Conservation (phyloP, 2,888 invertebrate genomes). For the Masnerella sp. region DNA sequence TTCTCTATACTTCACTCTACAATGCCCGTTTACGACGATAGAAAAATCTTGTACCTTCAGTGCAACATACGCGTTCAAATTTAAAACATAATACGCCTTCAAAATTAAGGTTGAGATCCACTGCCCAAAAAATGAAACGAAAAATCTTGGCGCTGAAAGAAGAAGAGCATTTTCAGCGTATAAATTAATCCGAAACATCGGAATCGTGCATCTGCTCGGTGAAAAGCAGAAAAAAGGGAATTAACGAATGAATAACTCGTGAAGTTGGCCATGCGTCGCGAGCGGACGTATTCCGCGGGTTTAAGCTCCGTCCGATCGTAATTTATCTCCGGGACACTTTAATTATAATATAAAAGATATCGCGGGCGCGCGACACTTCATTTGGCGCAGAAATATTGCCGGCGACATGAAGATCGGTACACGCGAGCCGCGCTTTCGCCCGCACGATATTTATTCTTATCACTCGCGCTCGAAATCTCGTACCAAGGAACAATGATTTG, state of each 20-base stretch:
- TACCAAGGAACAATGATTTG: constrained; percentile 42
- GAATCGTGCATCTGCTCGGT: background rate
- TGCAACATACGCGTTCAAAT: no score
- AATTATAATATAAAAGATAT: constrained; percentile 46
- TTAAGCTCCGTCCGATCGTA: constrained; percentile 26
- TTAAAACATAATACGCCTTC: no score
- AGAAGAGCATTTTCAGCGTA: no score
- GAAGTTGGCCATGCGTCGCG: constrained; percentile 18
- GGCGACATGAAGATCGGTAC: constrained; percentile 30
- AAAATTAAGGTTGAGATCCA: background rate
- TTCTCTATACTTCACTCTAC: no score
- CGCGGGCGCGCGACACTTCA: constrained; percentile 20
- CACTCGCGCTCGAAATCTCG: constrained; percentile 33
- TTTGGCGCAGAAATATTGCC: constrained; percentile 28
- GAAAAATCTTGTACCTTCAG: no score
- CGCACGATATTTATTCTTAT: constrained; percentile 47
- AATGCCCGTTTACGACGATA: no score
- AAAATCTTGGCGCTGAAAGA: no score
- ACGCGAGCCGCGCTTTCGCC: constrained; percentile 34
- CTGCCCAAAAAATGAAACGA: background rate
- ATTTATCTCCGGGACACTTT: constrained; percentile 43
- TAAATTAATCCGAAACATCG: background rate
- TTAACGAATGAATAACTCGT: constrained; percentile 18
- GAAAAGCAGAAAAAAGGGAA: constrained; percentile 1
- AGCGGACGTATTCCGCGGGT: constrained; percentile 20